A percentile compares a stretch with the other conserved stretches of the same genome.
Conservation (phyloP, 2,797 vertebrate genomes). For the Urocyon cinereoargenteus region DNA sequence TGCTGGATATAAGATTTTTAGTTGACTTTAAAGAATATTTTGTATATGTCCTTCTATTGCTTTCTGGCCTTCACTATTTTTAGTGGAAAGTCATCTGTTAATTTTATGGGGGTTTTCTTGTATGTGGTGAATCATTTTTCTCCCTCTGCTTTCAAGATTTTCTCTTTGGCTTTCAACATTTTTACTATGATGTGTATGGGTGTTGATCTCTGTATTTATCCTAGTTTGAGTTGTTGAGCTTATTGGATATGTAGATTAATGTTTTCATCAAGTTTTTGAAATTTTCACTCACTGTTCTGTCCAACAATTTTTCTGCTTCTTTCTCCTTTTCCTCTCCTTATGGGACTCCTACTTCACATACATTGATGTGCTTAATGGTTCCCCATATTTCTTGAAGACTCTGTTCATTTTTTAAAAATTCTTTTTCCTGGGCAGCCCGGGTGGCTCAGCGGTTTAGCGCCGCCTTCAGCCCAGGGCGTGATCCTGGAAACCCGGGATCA, state of each 20-base stretch:
- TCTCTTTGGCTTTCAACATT: neutral
- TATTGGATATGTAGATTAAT: neutral
- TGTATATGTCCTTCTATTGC: neutral
- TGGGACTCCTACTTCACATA: neutral
- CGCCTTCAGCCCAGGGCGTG: too few relatives aligned
- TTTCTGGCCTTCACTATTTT: neutral
- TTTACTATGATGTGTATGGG: neutral
- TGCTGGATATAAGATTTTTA: neutral
- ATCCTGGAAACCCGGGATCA: too few relatives aligned
- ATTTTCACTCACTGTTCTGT: neutral
- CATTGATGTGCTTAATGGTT: neutral
- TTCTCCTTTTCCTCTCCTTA: neutral
- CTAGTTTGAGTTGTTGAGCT: neutral
- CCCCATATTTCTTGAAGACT: neutral
- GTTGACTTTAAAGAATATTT: neutral
- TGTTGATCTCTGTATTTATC: neutral
- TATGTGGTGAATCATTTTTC: neutral
- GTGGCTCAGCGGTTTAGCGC: too few relatives aligned
- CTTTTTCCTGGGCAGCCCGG: neutral
- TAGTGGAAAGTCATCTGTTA: neutral
- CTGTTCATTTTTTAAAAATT: neutral
- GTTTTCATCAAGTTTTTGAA: neutral
- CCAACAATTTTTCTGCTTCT: neutral
- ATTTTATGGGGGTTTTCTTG: neutral
- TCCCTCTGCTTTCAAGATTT: neutral